Conservation (phyloP, 2,113 vertebrate species). For the Pachyramphus minor region DNA sequence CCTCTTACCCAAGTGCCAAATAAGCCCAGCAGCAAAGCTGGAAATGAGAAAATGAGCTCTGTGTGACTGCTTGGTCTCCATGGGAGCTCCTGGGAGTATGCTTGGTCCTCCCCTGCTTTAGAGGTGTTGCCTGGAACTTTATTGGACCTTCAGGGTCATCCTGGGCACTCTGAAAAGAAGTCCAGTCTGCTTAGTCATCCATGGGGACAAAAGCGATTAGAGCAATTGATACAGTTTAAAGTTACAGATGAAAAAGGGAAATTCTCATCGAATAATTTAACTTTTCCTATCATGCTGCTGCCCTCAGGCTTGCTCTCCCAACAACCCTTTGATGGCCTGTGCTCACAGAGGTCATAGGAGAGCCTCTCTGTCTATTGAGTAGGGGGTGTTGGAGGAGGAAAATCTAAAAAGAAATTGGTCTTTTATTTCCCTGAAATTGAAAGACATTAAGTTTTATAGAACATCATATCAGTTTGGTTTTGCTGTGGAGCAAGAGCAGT, state of each 20-base stretch:
- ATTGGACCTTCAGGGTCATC: neutral
- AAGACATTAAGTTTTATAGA: neutral
- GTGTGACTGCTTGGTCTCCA: accelerated
- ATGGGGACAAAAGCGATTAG: neutral
- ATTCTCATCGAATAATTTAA: neutral
- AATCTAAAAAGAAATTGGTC: neutral
- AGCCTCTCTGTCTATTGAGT: neutral
- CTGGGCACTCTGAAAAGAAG: neutral
- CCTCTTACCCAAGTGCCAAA: neutral
- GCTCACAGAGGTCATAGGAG: neutral
- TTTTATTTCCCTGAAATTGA: neutral
- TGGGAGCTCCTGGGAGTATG: accelerated
- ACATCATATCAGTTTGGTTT: neutral
- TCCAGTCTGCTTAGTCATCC: neutral
- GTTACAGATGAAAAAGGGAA: neutral
- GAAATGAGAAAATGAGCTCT: neutral
- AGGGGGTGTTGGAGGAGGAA: neutral
- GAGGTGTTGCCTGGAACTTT: neutral
- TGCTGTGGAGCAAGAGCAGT: neutral
- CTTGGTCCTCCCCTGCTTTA: neutral
- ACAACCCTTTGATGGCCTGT: neutral
- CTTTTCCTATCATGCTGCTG: neutral
- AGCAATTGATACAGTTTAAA: neutral
- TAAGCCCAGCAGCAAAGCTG: neutral
- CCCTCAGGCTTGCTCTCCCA: neutral